Percentiles rank a stretch among this genome's conserved stretches.
Evolutionary conservation across 1,140 invertebrate genomes (phyloP).

Genomic region (Sarcophaga peregrina): DNA sequence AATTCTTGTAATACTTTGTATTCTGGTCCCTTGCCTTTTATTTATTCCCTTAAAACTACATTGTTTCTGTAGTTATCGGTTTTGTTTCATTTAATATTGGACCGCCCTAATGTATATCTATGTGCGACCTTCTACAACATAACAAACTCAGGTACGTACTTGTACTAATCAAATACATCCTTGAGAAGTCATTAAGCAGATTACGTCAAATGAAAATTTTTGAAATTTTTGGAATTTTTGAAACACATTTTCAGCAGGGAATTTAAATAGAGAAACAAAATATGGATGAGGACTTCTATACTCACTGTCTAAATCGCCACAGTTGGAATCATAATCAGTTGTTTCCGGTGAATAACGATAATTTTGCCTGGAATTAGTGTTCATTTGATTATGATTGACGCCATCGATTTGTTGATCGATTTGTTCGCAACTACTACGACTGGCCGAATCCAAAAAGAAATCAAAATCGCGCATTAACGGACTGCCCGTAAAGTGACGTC

Average conservation of each 20-base stretch:
- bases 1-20: no score
- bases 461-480: conserved; percentile 64
- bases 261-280: neutral
- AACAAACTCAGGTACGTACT: neutral
- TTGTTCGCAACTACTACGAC: conserved; percentile 61
- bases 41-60: no score
- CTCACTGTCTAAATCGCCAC: conserved; percentile 83
- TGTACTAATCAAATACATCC: no score
- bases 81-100: no score
- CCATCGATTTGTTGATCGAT: conserved; percentile 58
- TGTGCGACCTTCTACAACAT: no score
- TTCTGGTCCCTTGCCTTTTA: no score
- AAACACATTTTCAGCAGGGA: neutral
- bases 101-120: no score
- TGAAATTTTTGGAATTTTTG: neutral
- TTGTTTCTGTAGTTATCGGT: no score
- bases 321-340: conserved; percentile 92
- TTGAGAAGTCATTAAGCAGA: neutral
- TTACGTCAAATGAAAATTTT: neutral
- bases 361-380: conserved; percentile 56
- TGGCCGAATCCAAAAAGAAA: conserved; percentile 65
- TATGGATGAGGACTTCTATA: conserved; percentile 32
- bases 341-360: conserved; percentile 94
- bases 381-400: conserved; percentile 62
- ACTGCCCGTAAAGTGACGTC: conserved; percentile 60